Conservation (phyloP, 2,888 invertebrate species). For the Notodonta ziczac region DNA sequence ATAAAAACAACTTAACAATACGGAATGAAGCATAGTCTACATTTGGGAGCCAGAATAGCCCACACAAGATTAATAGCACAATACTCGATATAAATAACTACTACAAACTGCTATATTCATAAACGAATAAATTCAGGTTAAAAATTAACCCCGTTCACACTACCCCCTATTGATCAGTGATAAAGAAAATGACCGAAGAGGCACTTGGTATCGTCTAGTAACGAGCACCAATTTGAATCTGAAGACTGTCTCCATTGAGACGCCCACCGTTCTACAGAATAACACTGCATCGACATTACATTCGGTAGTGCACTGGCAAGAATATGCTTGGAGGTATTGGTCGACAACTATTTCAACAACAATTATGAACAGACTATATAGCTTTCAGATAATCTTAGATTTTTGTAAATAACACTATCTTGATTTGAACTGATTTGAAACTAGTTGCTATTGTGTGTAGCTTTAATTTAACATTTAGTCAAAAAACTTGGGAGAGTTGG, state of each 20-base stretch:
- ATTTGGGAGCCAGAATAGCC: conserved; percentile 47
- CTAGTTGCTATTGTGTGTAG: no score
- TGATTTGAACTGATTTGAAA: no score
- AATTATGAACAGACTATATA: no score
- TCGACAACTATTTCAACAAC: no score
- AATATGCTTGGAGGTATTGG: no score
- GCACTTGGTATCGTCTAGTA: conserved; percentile 15
- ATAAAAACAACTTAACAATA: conserved; percentile 43
- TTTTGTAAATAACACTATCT: no score
- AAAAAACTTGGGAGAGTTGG: no score
- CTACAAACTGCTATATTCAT: conserved; percentile 7
- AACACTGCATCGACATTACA: not conserved
- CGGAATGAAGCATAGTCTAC: conserved; percentile 50
- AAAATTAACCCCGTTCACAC: not conserved
- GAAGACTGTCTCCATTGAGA: not conserved
- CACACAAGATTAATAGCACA: conserved; percentile 26
- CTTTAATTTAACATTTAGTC: no score
- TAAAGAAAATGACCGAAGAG: conserved; percentile 10
- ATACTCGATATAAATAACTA: conserved; percentile 11
- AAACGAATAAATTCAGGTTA: not conserved
- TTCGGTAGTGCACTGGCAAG: not conserved
- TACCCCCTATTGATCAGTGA: not conserved
- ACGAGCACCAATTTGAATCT: not conserved
- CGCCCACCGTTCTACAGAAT: not conserved
- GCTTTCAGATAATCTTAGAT: no score